Base-by-base conservation (phyloP, 2,113 vertebrate genomes). In the Procavia capensis region DNA sequence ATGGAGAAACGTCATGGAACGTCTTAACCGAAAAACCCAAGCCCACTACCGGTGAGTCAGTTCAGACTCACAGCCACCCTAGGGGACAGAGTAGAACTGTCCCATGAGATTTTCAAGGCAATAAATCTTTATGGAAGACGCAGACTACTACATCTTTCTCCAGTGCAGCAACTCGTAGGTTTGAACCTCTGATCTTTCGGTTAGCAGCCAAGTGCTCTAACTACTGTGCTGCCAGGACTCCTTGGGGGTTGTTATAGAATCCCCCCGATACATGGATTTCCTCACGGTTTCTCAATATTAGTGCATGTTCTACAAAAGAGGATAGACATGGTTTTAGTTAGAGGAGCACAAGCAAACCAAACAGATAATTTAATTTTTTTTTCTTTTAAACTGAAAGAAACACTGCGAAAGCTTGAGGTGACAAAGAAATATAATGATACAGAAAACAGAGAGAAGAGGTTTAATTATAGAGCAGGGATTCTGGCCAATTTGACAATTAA, bases 381-480 rank as follows among this genome's bases (percentile, higher is more conserved):
- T 61, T 34, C 74, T 91, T 94, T 88, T 72, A 83, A 87, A 45
- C 87, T 93, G 64, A 83, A 96, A 94, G 92, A 82, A 93, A 90
- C n/a, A 66, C 36, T 80, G 63, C 27, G 89, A 86, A 97, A 92
- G 20, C 74, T 92, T 79, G 50, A 88, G 16, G 75, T 78, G 45
- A 47, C 34, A 78, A 78, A 76, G 83, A 91, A 90, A 63, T 66
- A 19, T 84, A 31, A 82, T n/a, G 61, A 45, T 57, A 79, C 1
- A 85, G 57, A 88, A 91, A 95, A 83, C 10, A 85, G 85, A 57
- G 20, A 63, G 68, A 95, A 86, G 50, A 85, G 39, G 36, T 83
- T 95, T 95, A 95, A 95, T 96, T 84, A 91, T n/a, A 89, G 59
- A 96, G 64, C 80, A 80, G 91, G 59, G 34, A 59, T 95, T 93